phyloP scores from a whole-genome alignment of 1,140 invertebrate species.

The Gryon sp. region DNA sequence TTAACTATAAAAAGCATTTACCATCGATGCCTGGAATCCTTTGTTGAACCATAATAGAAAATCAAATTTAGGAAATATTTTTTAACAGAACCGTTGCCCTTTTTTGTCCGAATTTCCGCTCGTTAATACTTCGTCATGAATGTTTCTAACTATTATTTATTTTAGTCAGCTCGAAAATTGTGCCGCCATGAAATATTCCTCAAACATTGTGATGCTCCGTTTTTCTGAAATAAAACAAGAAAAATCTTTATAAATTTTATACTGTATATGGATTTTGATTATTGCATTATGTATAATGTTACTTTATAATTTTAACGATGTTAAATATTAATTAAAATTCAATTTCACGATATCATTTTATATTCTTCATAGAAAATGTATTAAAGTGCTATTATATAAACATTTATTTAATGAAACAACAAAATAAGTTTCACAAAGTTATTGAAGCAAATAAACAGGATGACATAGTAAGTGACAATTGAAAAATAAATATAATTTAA shows the following conservation, averaged over 20 bases:
- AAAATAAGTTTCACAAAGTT: too few relatives aligned
- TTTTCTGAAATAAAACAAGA: background rate
- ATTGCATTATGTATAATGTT: too few relatives aligned
- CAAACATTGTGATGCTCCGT: background rate
- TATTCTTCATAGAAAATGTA: too few relatives aligned
- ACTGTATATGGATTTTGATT: too few relatives aligned
- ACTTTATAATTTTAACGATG: too few relatives aligned
- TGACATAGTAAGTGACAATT: too few relatives aligned
- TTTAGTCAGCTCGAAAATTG: background rate
- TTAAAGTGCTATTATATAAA: too few relatives aligned
- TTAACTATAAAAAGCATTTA: conserved; percentile 25
- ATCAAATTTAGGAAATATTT: background rate
- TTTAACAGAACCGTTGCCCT: background rate
- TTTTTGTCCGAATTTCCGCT: background rate
- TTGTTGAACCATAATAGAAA: conserved; percentile 69
- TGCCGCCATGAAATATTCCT: background rate
- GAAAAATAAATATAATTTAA: too few relatives aligned
- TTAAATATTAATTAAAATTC: too few relatives aligned
- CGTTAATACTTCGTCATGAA: background rate
- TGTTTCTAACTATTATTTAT: background rate
- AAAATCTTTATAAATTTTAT: background rate
- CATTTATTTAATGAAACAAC: too few relatives aligned
- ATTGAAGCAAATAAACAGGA: too few relatives aligned
- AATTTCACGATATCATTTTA: too few relatives aligned
- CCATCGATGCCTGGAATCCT: conserved; percentile 68